A percentile compares a stretch with the other conserved stretches of the same genome.
phyloP scores from a whole-genome alignment of 2,888 invertebrate species.

The Cataglyphis altisquamis region DNA sequence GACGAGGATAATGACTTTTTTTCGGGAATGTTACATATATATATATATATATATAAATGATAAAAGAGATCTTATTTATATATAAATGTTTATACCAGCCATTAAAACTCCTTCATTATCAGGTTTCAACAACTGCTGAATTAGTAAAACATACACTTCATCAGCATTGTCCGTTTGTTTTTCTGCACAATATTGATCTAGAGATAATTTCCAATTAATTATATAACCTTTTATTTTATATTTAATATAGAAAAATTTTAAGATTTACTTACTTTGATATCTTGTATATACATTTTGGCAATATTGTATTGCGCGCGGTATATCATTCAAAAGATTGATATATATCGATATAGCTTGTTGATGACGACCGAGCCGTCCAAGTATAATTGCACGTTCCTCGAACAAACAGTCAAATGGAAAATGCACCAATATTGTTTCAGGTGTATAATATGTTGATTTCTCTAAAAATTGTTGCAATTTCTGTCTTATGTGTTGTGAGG shows the following conservation, averaged over 20 bases:
- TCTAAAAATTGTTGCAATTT: conserved; percentile 93
- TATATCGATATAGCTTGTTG: conserved; percentile 97
- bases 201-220: conserved; percentile 28
- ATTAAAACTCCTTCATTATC: conserved; percentile 76
- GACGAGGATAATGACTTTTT: neutral
- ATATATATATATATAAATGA: neutral
- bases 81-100: conserved; percentile 74
- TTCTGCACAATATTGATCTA: conserved; percentile 77
- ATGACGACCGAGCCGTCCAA: conserved; percentile 96
- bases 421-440: conserved; percentile 94
- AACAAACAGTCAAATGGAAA: conserved; percentile 95
- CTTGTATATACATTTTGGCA: conserved; percentile 91
- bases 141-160: conserved; percentile 88
- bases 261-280: conserved; percentile 79
- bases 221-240: neutral
- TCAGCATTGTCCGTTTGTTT: conserved; percentile 81
- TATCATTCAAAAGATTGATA: conserved; percentile 94
- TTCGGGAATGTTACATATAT: neutral
- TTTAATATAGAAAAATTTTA: neutral
- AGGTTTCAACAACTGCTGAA: conserved; percentile 88
- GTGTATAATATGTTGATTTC: conserved; percentile 93
- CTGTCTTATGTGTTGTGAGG: conserved; percentile 87
- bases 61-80: neutral
- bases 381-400: conserved; percentile 97
- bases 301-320: conserved; percentile 94